Conservation (phyloP, 2,888 invertebrate species). For the Cephus spinipes region DNA sequence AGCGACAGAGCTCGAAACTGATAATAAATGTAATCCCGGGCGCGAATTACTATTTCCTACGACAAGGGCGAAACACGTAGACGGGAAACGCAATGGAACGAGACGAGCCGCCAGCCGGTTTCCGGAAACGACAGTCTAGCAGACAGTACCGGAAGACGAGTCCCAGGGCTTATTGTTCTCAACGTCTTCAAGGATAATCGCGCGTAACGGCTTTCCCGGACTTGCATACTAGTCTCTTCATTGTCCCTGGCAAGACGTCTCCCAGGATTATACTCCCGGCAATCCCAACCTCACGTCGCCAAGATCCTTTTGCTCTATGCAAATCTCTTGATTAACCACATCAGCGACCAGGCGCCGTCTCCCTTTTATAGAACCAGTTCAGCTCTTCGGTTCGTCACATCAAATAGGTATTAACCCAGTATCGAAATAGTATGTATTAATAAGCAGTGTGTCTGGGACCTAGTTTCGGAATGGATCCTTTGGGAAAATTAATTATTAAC, state of each 20-base stretch:
- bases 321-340: no score
- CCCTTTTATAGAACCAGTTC: no score
- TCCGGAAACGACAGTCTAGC: slow-evolving; percentile 30
- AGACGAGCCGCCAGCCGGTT: not conserved
- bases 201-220: slow-evolving; percentile 36
- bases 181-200: slow-evolving; percentile 39
- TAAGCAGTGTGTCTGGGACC: no score
- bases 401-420: no score
- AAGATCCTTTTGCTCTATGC: not conserved
- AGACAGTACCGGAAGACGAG: slow-evolving; percentile 25
- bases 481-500: no score
- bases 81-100: not conserved
- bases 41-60: not conserved
- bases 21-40: no score
- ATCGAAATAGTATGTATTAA: no score
- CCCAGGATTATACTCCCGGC: slow-evolving; percentile 19
- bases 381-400: no score
- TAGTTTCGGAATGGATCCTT: no score
- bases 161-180: slow-evolving; percentile 28
- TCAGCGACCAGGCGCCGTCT: no score
- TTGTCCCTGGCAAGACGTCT: no score
- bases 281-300: not conserved
- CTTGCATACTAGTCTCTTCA: slow-evolving; percentile 22
- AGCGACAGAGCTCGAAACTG: no score
- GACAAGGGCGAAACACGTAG: not conserved